Percentiles rank a stretch among this genome's conserved stretches.
phyloP scores from a whole-genome alignment of 2,113 vertebrate genomes.

The Chionodraco myersi region DNA sequence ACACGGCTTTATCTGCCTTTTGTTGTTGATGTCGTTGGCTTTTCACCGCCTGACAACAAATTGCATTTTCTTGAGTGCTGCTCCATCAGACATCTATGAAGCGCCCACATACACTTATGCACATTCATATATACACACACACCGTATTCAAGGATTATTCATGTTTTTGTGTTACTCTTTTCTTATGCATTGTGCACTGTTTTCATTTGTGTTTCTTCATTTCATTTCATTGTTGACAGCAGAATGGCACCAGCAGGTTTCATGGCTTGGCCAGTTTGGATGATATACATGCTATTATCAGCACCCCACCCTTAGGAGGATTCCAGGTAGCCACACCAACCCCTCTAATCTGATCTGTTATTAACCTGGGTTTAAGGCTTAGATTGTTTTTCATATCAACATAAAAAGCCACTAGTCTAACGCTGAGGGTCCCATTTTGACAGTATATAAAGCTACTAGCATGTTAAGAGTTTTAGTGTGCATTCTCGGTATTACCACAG shows the following conservation, averaged over 20 bases:
- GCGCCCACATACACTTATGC: background rate
- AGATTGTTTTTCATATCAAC: conserved; percentile 29
- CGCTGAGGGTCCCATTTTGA: conserved; percentile 12
- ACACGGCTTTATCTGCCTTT: conserved; percentile 61
- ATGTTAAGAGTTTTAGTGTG: background rate
- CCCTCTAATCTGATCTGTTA: conserved; percentile 41
- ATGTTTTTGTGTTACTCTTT: conserved; percentile 28
- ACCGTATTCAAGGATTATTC: conserved; percentile 7
- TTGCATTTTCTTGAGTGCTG: conserved; percentile 58
- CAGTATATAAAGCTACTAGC: background rate
- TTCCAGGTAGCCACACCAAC: conserved; percentile 87
- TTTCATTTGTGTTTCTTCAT: conserved; percentile 65
- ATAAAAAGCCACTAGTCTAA: conserved; percentile 5
- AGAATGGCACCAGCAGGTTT: conserved; percentile 85
- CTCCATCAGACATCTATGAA: conserved; percentile 36
- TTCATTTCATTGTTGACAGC: conserved; percentile 82
- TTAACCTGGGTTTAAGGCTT: background rate
- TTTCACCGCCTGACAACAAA: conserved; percentile 67
- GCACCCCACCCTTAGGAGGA: conserved; percentile 87
- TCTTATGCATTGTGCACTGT: conserved; percentile 32
- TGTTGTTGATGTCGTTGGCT: conserved; percentile 45
- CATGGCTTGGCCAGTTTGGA: conserved; percentile 86
- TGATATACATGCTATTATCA: conserved; percentile 87
- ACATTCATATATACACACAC: background rate
- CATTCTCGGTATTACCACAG: conserved; percentile 10